These are phyloP conservation scores for Aramus guarauna DNA, from an alignment of 2,113 vertebrate species.

Conservation along the genomic window DNA sequence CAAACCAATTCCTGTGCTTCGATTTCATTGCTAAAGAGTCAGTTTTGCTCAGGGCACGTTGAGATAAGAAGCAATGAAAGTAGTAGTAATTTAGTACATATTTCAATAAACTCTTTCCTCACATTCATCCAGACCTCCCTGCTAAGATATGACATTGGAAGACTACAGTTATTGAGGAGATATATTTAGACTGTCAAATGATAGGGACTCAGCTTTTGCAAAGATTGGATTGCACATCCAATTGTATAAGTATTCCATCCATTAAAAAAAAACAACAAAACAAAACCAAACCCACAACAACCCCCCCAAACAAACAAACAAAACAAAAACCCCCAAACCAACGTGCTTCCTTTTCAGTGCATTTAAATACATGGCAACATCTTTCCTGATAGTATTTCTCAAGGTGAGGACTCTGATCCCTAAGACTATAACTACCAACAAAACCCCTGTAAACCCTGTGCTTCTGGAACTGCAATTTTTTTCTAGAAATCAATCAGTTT, in stretches of 20 bases:
- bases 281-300: no score
- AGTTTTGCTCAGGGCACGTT: not conserved
- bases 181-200: not conserved
- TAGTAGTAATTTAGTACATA: not conserved
- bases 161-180: not conserved
- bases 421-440: not conserved
- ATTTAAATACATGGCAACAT: not conserved
- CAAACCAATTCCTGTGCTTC: not conserved
- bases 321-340: not conserved
- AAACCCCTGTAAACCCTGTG: not conserved
- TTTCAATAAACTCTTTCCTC: slow-evolving; percentile 29
- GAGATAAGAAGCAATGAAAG: slow-evolving; percentile 36
- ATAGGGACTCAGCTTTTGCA: not conserved
- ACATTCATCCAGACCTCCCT: not conserved
- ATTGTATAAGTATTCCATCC: not conserved
- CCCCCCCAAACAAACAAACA: no score
- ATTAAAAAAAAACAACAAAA: not conserved
- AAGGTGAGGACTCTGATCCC: not conserved
- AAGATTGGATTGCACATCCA: fast-evolving
- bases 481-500: not conserved
- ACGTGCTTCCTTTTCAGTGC: not conserved
- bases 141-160: not conserved
- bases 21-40: slow-evolving; percentile 21
- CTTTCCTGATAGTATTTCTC: not conserved
- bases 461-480: not conserved